A percentile compares a stretch with the other conserved stretches of the same genome.
Evolutionary conservation across 2,113 vertebrate genomes (phyloP).

Genomic region (Natator depressus): DNA sequence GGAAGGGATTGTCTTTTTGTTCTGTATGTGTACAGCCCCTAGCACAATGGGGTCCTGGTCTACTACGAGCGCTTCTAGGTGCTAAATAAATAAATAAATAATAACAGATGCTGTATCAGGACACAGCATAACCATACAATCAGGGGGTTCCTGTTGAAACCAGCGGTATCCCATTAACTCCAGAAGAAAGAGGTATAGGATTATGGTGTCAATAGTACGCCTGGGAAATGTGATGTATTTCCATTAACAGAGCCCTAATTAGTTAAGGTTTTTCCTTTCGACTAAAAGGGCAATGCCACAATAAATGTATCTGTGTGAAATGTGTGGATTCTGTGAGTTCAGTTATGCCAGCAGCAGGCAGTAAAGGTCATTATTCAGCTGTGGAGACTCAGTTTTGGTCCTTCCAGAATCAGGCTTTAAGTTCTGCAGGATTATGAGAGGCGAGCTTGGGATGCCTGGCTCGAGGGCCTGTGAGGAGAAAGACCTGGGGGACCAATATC

Average conservation of each 20-base stretch:
- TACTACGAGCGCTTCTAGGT: background rate
- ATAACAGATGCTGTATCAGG: background rate
- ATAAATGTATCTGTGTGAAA: background rate
- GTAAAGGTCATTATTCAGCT: background rate
- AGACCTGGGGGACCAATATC: background rate
- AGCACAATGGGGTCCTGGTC: background rate
- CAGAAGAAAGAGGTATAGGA: background rate
- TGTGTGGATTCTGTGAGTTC: background rate
- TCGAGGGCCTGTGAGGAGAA: background rate
- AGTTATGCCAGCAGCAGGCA: background rate
- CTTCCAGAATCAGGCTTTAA: background rate
- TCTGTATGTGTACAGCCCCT: background rate
- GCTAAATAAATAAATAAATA: background rate
- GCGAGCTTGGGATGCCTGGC: background rate
- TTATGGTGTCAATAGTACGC: background rate
- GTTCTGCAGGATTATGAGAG: background rate
- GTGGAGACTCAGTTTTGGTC: background rate
- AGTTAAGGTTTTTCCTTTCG: background rate
- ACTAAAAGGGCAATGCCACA: background rate
- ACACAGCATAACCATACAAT: background rate
- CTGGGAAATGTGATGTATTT: background rate
- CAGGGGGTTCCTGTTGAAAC: background rate
- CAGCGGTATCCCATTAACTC: rapidly evolving
- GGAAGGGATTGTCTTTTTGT: background rate
- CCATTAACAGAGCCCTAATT: background rate